Conservation (phyloP, 2,113 vertebrate species). For the Rhynchopsitta pachyrhyncha region DNA sequence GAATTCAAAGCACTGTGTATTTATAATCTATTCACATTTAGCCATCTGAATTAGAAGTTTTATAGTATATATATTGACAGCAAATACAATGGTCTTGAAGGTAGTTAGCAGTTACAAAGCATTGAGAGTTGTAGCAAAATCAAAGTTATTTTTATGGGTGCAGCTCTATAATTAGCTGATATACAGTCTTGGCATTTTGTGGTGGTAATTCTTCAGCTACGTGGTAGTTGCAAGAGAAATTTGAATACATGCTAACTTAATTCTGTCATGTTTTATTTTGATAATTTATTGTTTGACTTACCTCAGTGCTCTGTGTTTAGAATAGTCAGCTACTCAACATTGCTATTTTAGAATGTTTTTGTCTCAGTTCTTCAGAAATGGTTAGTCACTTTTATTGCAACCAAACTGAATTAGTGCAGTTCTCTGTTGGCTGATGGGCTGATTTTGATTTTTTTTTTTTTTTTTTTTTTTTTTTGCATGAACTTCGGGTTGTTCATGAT, state of each 20-base stretch:
- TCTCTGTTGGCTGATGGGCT: conserved; percentile 3
- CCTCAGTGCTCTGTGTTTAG: neutral
- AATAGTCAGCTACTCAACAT: neutral
- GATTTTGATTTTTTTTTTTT: conserved; percentile 24
- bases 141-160: neutral
- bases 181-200: neutral
- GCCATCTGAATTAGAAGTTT: neutral
- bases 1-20: neutral
- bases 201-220: neutral
- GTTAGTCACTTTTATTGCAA: neutral
- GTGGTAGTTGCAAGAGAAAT: neutral
- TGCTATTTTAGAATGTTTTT: neutral
- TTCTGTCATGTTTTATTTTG: neutral
- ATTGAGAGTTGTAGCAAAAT: neutral
- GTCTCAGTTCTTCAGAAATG: neutral
- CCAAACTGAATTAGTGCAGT: neutral
- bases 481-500: neutral
- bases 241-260: neutral
- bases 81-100: neutral
- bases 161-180: neutral
- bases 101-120: neutral
- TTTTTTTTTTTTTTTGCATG: neutral
- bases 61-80: neutral
- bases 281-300: neutral
- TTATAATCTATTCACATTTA: neutral